Evolutionary conservation across 2,113 vertebrate genomes (phyloP).

Genomic region (Callospermophilus lateralis): DNA sequence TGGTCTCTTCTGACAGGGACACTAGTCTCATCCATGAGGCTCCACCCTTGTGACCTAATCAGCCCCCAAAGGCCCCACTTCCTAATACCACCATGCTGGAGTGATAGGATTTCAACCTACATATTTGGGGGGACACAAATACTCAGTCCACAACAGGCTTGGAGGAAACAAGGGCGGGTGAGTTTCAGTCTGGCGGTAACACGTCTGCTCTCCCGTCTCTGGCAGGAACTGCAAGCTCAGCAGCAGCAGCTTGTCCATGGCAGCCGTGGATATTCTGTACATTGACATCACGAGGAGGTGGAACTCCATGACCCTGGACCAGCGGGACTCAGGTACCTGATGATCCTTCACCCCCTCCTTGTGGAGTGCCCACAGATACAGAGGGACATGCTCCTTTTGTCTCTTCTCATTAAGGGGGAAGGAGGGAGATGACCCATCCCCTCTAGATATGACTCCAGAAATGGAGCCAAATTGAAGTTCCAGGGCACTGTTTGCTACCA

Average conservation of each 20-base stretch:
- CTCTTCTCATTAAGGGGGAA: not conserved
- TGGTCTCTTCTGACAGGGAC: not conserved
- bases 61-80: no score
- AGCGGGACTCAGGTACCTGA: conserved; percentile 93
- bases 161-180: accelerated
- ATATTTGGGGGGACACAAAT: not conserved
- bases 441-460: not conserved
- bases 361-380: not conserved
- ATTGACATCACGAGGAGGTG: conserved; percentile 98
- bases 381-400: not conserved
- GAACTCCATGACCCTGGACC: conserved; percentile 89
- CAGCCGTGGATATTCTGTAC: conserved; percentile 96
- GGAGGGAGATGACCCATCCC: not conserved
- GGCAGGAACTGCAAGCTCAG: conserved; percentile 96
- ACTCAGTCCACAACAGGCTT: not conserved
- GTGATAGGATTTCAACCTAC: not conserved
- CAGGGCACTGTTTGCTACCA: not conserved
- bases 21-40: no score
- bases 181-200: not conserved
- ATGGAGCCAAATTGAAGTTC: not conserved
- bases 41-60: no score
- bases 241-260: conserved; percentile 95
- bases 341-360: accelerated
- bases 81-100: not conserved
- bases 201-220: not conserved